These are phyloP conservation scores for Sabellastarte sp. DNA, from an alignment of 2,888 invertebrate species.

Conservation along the genomic window DNA sequence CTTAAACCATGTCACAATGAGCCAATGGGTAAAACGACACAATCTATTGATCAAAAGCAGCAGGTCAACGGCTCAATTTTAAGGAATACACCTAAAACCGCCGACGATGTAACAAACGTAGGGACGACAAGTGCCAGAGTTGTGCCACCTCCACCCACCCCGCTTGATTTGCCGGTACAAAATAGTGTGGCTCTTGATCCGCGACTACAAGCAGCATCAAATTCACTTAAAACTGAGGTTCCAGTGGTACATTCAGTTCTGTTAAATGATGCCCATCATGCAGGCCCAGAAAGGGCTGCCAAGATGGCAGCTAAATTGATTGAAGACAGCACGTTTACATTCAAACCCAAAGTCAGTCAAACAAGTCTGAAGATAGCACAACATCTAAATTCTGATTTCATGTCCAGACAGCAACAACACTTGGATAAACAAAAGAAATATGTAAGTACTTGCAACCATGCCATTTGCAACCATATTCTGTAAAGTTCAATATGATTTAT, in stretches of 20 bases:
- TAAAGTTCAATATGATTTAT: no score
- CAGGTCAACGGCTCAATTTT: no score
- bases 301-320: background rate
- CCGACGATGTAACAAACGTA: no score
- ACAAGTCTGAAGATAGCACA: constrained; percentile 45
- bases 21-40: no score
- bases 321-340: constrained; percentile 35
- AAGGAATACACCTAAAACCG: no score
- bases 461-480: no score
- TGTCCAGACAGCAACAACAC: constrained; percentile 36
- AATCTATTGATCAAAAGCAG: no score
- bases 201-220: background rate
- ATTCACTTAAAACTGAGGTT: background rate
- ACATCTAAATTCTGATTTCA: constrained; percentile 45
- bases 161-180: background rate
- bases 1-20: no score
- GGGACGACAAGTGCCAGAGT: no score
- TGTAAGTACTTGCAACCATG: no score
- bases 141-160: background rate
- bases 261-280: background rate
- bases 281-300: background rate
- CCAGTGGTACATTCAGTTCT: background rate
- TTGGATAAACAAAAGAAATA: constrained; percentile 11
- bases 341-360: constrained; percentile 43
- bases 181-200: background rate